A percentile compares a stretch with the other conserved stretches of the same genome.
Evolutionary conservation across 1,140 invertebrate genomes (phyloP).

Genomic region (Hyposmocoma kahamanoa): DNA sequence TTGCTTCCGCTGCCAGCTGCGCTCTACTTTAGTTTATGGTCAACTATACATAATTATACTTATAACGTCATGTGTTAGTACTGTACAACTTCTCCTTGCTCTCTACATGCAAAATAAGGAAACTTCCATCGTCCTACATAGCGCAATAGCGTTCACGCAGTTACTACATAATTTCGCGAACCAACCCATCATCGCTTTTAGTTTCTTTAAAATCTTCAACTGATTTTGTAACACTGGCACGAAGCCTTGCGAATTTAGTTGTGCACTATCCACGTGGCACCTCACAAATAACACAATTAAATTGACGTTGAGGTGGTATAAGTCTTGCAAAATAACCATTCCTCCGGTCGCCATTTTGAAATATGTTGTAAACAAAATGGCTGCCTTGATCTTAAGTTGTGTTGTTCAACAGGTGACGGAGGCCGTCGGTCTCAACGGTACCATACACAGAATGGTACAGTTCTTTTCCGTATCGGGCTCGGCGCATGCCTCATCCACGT

Average conservation of each 20-base stretch:
- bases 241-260: slow-evolving; percentile 18
- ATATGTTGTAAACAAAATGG: slow-evolving; percentile 38
- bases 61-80: too few species aligned
- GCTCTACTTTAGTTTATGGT: too few species aligned
- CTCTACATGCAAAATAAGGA: too few species aligned
- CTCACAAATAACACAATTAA: slow-evolving; percentile 10
- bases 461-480: slow-evolving; percentile 75
- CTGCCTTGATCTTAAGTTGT: slow-evolving; percentile 59
- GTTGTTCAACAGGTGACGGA: slow-evolving; percentile 75
- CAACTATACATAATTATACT: too few species aligned
- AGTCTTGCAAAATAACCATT: not conserved
- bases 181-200: slow-evolving; percentile 57
- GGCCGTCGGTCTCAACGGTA: slow-evolving; percentile 74
- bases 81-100: slow-evolving; percentile 27
- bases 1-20: too few species aligned
- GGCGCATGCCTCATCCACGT: slow-evolving; percentile 75
- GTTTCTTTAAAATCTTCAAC: slow-evolving; percentile 20
- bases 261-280: slow-evolving; percentile 32
- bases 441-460: slow-evolving; percentile 75
- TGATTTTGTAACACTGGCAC: slow-evolving; percentile 29
- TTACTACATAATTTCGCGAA: slow-evolving; percentile 50
- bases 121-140: slow-evolving; percentile 18
- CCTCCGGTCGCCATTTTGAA: slow-evolving; percentile 30
- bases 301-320: not conserved
- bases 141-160: slow-evolving; percentile 39